Percentiles rank a stretch among this genome's conserved stretches.
Conservation (phyloP, 2,113 vertebrate genomes). For the Gnathochromis pfefferi region DNA sequence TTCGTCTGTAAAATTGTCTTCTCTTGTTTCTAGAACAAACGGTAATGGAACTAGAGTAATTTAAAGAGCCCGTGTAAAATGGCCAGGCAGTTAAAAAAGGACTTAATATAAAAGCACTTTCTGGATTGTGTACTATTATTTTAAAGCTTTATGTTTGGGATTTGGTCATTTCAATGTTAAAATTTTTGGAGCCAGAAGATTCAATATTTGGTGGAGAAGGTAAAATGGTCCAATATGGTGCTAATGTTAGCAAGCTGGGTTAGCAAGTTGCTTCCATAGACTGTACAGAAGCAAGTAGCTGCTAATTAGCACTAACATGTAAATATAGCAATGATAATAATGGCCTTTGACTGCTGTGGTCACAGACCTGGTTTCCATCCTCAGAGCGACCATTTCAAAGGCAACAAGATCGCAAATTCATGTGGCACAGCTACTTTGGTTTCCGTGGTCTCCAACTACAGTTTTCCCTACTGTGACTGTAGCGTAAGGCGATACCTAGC, state of each 20-base stretch:
- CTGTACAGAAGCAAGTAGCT: not conserved
- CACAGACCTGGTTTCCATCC: not conserved
- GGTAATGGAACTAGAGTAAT: not conserved
- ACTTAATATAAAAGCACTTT: not conserved
- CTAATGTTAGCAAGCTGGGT: not conserved
- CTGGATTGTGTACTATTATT: not conserved
- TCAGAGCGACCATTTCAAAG: not conserved
- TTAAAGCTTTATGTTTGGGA: not conserved
- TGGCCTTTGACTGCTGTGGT: fast-evolving
- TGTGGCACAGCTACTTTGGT: not conserved
- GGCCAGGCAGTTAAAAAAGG: not conserved
- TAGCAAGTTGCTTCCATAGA: not conserved
- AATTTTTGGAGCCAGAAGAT: fast-evolving
- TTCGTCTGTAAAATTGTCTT: fast-evolving
- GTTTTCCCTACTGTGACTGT: fast-evolving
- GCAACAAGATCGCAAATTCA: not conserved
- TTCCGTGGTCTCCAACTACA: not conserved
- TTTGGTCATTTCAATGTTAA: not conserved
- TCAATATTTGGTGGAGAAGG: not conserved
- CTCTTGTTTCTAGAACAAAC: not conserved
- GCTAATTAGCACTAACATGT: not conserved
- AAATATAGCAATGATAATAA: not conserved
- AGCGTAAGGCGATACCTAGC: fast-evolving
- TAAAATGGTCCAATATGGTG: not conserved
- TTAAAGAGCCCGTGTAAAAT: not conserved